These are phyloP conservation scores for Smutsia gigantea DNA, from an alignment of 2,797 vertebrate species.

Conservation along the genomic window DNA sequence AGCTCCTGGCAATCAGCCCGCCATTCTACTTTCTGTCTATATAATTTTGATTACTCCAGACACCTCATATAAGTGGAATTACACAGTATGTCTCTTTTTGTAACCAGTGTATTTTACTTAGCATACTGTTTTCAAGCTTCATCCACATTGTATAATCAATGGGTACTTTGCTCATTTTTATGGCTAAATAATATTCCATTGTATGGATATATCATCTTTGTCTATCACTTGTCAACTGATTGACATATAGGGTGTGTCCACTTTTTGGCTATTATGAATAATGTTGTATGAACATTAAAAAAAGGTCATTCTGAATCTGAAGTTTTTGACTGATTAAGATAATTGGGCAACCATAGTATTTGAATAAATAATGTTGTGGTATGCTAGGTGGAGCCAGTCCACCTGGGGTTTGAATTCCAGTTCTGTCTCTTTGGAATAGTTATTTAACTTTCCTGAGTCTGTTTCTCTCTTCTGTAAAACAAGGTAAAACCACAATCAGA, in stretches of 20 bases:
- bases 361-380: not conserved
- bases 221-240: not conserved
- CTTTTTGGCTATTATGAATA: not conserved
- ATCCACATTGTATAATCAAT: not conserved
- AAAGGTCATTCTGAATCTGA: not conserved
- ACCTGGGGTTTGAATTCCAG: not conserved
- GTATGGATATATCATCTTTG: not conserved
- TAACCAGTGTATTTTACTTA: not conserved
- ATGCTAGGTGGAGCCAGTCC: not conserved
- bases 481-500: not conserved
- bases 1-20: not conserved
- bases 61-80: not conserved
- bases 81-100: not conserved
- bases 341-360: not conserved
- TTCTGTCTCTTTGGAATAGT: not conserved
- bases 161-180: not conserved
- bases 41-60: not conserved
- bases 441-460: not conserved
- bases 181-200: not conserved
- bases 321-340: not conserved
- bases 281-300: not conserved
- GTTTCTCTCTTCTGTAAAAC: conserved; percentile 12
- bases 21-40: not conserved
- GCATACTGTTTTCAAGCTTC: not conserved
- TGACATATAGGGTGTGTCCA: not conserved